Evolutionary conservation across 2,888 invertebrate species (phyloP).

Genomic region (Heteromyza rotundicornis): DNA sequence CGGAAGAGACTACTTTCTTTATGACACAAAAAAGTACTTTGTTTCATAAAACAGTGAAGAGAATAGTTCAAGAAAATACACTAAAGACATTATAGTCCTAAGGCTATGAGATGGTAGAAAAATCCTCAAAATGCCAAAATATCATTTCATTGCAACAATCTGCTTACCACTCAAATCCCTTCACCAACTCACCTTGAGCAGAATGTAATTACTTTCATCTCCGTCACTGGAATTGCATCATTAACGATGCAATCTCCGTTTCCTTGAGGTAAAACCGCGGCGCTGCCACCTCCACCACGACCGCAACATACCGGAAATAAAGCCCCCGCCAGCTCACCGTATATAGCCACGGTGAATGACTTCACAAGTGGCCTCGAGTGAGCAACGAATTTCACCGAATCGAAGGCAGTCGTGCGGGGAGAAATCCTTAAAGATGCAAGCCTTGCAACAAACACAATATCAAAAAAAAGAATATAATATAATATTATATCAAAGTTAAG

Average conservation of each 20-base stretch:
- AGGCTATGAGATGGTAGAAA: too few relatives aligned
- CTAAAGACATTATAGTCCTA: too few relatives aligned
- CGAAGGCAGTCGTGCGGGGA: neutral
- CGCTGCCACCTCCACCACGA: too few relatives aligned
- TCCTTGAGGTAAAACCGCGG: slow-evolving; percentile 52
- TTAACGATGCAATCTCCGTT: slow-evolving; percentile 54
- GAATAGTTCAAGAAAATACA: too few relatives aligned
- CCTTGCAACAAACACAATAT: neutral
- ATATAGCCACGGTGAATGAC: slow-evolving; percentile 44
- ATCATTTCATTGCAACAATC: too few relatives aligned
- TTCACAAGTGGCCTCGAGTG: slow-evolving; percentile 48
- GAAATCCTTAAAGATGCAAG: neutral
- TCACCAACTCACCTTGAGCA: neutral
- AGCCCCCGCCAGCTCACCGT: slow-evolving; percentile 39
- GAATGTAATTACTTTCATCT: neutral
- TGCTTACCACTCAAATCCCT: too few relatives aligned
- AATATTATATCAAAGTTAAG: too few relatives aligned
- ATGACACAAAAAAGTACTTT: too few relatives aligned
- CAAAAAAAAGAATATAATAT: too few relatives aligned
- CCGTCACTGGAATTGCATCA: slow-evolving; percentile 47
- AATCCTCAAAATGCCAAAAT: too few relatives aligned
- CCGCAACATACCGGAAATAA: slow-evolving; percentile 55
- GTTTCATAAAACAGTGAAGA: too few relatives aligned
- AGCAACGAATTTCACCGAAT: neutral
- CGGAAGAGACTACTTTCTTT: too few relatives aligned